Evolutionary conservation across 2,797 vertebrate genomes (phyloP).

Genomic region (Sebastes nivosus): DNA sequence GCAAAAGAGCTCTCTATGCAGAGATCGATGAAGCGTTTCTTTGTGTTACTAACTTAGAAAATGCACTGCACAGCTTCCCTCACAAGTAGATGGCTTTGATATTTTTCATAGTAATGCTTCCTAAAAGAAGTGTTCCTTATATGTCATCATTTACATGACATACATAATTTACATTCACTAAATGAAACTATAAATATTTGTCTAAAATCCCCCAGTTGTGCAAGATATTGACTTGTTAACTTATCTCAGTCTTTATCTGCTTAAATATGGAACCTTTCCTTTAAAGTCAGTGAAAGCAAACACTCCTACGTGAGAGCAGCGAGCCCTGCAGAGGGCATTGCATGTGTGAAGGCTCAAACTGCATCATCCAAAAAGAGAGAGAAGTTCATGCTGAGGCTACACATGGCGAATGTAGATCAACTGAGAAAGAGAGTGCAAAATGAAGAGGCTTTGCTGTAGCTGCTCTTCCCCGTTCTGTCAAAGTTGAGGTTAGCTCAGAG

Average conservation of each 20-base stretch:
- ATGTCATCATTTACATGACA: background rate
- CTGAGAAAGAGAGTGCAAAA: conserved; percentile 5
- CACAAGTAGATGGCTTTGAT: background rate
- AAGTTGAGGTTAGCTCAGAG: conserved; percentile 67
- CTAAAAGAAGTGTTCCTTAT: background rate
- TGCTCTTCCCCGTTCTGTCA: conserved; percentile 62
- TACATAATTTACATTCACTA: background rate
- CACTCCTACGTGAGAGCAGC: background rate
- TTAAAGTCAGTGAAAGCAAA: conserved; percentile 5
- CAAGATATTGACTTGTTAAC: background rate
- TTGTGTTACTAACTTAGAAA: background rate
- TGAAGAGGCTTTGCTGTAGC: conserved; percentile 1
- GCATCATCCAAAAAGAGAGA: conserved; percentile 22
- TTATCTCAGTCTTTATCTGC: background rate
- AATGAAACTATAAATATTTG: background rate
- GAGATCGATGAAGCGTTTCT: background rate
- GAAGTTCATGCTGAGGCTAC: conserved; percentile 6
- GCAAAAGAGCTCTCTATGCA: background rate
- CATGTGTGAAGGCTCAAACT: conserved; percentile 9
- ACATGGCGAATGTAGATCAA: conserved; percentile 19
- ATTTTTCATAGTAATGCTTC: background rate
- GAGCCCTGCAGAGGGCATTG: background rate
- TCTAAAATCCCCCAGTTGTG: background rate
- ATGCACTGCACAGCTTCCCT: background rate
- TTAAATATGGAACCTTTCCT: background rate